Percentiles rank a stretch among this genome's conserved stretches.
These are phyloP conservation scores for sheep (Ovis aries) DNA, from an alignment of 2,113 vertebrate species.

Conservation along the genomic window DNA sequence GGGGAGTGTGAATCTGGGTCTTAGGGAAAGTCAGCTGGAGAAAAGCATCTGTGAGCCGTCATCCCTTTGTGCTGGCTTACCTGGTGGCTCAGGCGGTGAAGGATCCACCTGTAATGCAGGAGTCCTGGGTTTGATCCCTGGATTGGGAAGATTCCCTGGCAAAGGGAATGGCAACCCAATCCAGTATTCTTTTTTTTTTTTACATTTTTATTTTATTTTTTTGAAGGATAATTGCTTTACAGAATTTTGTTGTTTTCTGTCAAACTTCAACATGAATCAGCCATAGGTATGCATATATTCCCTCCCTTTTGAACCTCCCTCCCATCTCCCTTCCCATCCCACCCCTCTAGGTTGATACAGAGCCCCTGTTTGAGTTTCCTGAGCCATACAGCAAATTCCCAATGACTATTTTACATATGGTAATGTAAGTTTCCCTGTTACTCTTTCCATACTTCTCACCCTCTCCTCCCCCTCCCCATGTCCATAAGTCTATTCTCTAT, in stretches of 20 bases:
- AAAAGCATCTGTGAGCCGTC: background rate
- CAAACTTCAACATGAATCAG: background rate
- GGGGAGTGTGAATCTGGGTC: background rate
- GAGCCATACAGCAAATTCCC: background rate
- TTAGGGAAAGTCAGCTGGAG: background rate
- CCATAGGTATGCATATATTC: background rate
- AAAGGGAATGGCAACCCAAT: background rate
- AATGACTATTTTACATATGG: background rate
- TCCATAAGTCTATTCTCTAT: background rate
- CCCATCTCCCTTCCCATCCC: rapidly evolving
- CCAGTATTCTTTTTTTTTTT: background rate
- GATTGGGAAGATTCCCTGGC: background rate
- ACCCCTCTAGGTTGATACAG: background rate
- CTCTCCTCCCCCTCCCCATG: background rate
- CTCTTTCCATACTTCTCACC: background rate
- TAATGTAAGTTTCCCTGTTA: background rate
- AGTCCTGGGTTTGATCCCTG: background rate
- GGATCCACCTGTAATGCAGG: background rate
- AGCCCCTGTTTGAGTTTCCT: background rate
- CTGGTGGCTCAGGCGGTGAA: background rate
- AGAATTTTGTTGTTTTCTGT: background rate
- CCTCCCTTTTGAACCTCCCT: background rate
- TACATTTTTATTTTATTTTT: background rate
- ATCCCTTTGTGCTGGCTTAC: background rate
- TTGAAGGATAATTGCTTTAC: background rate